Evolutionary conservation across 2,113 vertebrate species (phyloP), one percentile per base, ranked within the genome.

Genomic region (Rutilus rutilus): DNA sequence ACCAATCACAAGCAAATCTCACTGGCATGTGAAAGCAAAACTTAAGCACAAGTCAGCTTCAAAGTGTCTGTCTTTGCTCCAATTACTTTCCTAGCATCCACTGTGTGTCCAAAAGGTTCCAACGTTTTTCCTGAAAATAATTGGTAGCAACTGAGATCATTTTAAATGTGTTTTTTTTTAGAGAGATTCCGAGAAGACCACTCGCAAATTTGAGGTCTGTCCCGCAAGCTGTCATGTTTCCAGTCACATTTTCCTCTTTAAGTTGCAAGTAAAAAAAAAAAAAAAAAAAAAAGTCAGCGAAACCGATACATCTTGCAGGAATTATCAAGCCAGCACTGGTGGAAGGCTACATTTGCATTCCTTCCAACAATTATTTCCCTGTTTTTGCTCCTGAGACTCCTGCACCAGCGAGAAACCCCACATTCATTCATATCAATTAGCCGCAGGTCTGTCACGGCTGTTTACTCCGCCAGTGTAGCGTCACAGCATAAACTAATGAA

Each of bases 351-450:
- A 71, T 85, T 85, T 78, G 75, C 86, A 89, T 87, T 69, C 64
- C 80, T 84, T 69, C 71, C 81, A 80, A 84, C 64, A 88, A 60
- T 80, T 76, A 81, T 75, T 39, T 73, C 27, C n/a, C 60, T 84
- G 62, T 52, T 83, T 33, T 30, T n/a, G 45, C 78, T 74, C 79
- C 25, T 78, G 62, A 73, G 80, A 73, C 82, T 36, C 33, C 15
- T 67, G 60, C 82, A 59, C 27, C 83, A 81, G n/a, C 75, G 78
- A 78, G 79, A 87, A 42, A 54, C 78, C 78, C 25, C 77, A 71
- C 23, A 82, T 89, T 87, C 54, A 85, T 87, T 54, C 45, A 30
- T 83, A 88, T 87, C 65, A 69, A 74, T 89, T 85, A 87, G 50
- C 30, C 54, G 45, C 23, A 25, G 86, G 30, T 81, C 67, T 87